Evolutionary conservation across 2,888 invertebrate species (phyloP).

Genomic region (Linyphia triangularis): DNA sequence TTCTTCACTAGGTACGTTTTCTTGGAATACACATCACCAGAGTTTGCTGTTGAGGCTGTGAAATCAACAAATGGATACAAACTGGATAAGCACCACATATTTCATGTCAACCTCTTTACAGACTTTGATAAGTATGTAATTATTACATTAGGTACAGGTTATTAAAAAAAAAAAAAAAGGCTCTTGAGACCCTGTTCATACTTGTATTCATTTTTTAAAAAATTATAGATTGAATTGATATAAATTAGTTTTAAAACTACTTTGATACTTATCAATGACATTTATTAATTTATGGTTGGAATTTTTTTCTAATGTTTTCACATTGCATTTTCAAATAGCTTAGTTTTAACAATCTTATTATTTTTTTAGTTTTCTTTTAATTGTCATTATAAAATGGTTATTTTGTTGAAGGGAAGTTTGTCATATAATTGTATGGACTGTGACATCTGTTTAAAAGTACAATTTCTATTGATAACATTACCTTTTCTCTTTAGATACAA

Average conservation of each 20-base stretch:
- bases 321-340: too few relatives aligned
- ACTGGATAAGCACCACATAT: slow-evolving; percentile 96
- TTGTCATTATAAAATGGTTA: too few relatives aligned
- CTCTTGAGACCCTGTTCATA: too few relatives aligned
- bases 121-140: slow-evolving; percentile 92
- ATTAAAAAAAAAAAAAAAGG: too few relatives aligned
- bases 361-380: not conserved
- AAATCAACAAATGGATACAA: slow-evolving; percentile 93
- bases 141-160: too few relatives aligned
- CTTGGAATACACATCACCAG: slow-evolving; percentile 91
- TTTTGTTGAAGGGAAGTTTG: not conserved
- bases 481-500: slow-evolving; percentile 84
- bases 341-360: not conserved
- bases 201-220: too few relatives aligned
- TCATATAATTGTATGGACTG: not conserved
- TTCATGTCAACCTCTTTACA: slow-evolving; percentile 94
- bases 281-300: too few relatives aligned
- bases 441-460: not conserved
- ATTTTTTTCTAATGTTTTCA: too few relatives aligned
- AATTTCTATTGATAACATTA: not conserved
- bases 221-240: too few relatives aligned
- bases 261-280: too few relatives aligned
- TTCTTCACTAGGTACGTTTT: slow-evolving; percentile 92
- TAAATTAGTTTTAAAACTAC: too few relatives aligned
- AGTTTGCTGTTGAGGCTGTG: slow-evolving; percentile 92